Percentiles rank a stretch among this genome's conserved stretches.
These are phyloP conservation scores for Drosophila rufa DNA, from an alignment of 1,140 invertebrate genomes.

Conservation along the genomic window DNA sequence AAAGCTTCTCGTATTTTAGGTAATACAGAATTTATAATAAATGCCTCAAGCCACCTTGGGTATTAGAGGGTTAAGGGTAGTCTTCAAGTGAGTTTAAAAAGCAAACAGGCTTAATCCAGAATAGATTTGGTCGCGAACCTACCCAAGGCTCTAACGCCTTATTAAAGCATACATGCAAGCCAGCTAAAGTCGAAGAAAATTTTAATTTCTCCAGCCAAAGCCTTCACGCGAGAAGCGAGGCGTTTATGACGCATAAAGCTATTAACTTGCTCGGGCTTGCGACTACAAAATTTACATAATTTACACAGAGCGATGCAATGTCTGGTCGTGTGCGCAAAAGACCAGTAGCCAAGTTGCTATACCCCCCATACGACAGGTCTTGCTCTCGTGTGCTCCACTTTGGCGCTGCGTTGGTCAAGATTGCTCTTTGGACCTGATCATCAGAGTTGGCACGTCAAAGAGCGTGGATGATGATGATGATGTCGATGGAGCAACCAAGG, in stretches of 20 bases:
- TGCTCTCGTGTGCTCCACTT: constrained; percentile 58
- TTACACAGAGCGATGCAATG: constrained; percentile 26
- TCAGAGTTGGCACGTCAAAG: constrained; percentile 48
- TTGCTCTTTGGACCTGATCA: constrained; percentile 74
- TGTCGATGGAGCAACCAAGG: constrained; percentile 6
- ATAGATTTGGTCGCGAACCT: too few relatives aligned
- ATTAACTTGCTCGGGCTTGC: constrained; percentile 15
- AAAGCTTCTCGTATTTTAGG: too few relatives aligned
- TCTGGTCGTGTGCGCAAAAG: constrained; percentile 7
- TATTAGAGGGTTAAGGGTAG: too few relatives aligned
- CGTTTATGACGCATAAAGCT: background rate
- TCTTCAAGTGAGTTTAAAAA: too few relatives aligned
- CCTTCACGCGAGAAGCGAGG: background rate
- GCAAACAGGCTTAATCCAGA: too few relatives aligned
- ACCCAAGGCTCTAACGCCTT: too few relatives aligned
- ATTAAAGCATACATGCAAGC: background rate
- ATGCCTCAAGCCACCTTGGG: too few relatives aligned
- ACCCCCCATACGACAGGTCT: background rate
- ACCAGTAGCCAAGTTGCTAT: constrained; percentile 26
- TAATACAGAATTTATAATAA: too few relatives aligned
- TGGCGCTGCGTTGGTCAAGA: constrained; percentile 37
- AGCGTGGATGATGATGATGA: constrained; percentile 2
- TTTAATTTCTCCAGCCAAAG: background rate
- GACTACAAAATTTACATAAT: constrained; percentile 37
- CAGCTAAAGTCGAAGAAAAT: background rate